Evolutionary conservation across 2,113 vertebrate species (phyloP).

Genomic region (Mystacornis crossleyi): DNA sequence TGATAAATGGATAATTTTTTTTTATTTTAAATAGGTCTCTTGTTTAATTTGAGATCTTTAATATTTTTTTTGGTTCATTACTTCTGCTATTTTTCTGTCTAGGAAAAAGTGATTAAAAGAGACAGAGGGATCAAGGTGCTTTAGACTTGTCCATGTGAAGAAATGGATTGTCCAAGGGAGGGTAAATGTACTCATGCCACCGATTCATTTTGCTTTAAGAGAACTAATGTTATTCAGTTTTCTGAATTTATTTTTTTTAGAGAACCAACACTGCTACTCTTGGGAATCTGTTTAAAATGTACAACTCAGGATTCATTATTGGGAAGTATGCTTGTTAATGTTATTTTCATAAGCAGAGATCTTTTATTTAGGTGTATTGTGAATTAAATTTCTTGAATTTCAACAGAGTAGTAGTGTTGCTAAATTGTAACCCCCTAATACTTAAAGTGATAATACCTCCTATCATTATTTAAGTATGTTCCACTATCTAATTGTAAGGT

Average conservation of each 20-base stretch:
- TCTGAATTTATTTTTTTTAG: neutral
- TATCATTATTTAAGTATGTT: neutral
- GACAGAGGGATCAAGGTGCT: slow-evolving; percentile 37
- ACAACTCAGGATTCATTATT: neutral
- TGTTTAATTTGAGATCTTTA: slow-evolving; percentile 70
- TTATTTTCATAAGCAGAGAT: neutral
- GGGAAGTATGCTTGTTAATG: neutral
- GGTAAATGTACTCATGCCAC: neutral
- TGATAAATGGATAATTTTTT: slow-evolving; percentile 64
- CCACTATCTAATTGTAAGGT: neutral
- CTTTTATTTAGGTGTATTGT: neutral
- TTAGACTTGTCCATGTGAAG: slow-evolving; percentile 12
- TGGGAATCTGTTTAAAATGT: neutral
- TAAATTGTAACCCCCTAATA: neutral
- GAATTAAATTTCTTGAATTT: slow-evolving; percentile 6
- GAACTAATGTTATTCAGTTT: neutral
- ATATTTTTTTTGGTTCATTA: slow-evolving; percentile 64
- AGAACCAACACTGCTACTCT: neutral
- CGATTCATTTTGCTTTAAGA: neutral
- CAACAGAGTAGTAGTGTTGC: neutral
- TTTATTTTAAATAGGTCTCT: slow-evolving; percentile 64
- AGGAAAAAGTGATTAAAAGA: slow-evolving; percentile 55
- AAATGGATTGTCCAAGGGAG: neutral
- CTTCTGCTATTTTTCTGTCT: slow-evolving; percentile 67
- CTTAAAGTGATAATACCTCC: neutral